A percentile compares a stretch with the other conserved stretches of the same genome.
Evolutionary conservation across 2,113 vertebrate genomes (phyloP).

Genomic region (Nipponia nippon): DNA sequence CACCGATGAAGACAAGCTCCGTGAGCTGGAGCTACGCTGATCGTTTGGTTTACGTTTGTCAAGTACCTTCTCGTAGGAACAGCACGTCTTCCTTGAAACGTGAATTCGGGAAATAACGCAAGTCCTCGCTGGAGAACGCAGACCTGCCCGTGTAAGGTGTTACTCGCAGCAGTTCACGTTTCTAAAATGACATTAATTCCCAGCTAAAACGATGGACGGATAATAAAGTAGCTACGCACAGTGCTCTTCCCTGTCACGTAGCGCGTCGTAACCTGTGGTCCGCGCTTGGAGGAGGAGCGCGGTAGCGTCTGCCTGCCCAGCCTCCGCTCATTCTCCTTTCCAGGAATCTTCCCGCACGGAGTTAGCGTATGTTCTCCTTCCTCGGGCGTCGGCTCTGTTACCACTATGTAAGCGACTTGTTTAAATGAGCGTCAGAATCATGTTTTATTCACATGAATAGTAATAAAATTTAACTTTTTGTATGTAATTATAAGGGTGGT

Average conservation of each 20-base stretch:
- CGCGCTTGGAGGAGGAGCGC: rapidly evolving
- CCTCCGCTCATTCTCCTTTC: neutral
- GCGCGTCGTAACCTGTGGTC: rapidly evolving
- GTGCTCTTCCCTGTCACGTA: neutral
- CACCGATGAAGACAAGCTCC: rapidly evolving
- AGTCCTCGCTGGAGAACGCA: neutral
- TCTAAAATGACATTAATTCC: neutral
- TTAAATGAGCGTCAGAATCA: rapidly evolving
- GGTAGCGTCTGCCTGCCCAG: rapidly evolving
- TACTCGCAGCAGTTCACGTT: rapidly evolving
- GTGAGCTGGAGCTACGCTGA: rapidly evolving
- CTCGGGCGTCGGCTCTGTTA: too few species aligned
- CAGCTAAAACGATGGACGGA: rapidly evolving
- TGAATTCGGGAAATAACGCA: rapidly evolving
- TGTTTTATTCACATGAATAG: too few species aligned
- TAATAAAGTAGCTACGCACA: rapidly evolving
- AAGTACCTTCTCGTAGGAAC: neutral
- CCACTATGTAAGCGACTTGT: too few species aligned
- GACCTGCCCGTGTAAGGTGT: rapidly evolving
- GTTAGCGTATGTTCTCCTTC: too few species aligned
- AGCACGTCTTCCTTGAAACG: neutral
- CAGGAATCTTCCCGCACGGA: rapidly evolving
- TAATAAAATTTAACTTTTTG: neutral
- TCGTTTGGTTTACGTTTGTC: neutral
- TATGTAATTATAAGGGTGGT: rapidly evolving